phyloP scores from a whole-genome alignment of 2,113 vertebrate species.

The Hippocampus mohnikei region DNA sequence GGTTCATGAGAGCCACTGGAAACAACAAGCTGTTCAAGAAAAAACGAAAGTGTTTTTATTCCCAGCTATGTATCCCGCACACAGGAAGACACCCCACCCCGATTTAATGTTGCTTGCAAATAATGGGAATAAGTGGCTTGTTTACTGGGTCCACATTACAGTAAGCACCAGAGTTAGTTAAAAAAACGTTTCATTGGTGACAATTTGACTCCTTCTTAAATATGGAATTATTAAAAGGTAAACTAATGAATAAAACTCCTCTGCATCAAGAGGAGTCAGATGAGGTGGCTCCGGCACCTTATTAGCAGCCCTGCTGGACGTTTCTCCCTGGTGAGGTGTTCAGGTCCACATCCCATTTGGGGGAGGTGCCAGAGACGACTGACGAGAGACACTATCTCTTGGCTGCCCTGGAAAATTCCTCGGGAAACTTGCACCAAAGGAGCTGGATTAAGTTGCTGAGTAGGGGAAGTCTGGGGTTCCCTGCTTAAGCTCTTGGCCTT shows the following conservation, averaged over 20 bases:
- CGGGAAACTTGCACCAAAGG: background rate
- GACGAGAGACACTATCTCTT: background rate
- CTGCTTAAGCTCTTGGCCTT: too few relatives aligned
- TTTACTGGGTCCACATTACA: constrained; percentile 53
- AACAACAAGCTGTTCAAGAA: constrained; percentile 21
- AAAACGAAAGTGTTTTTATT: constrained; percentile 3
- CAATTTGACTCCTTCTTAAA: constrained; percentile 34
- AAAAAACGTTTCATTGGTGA: too few relatives aligned
- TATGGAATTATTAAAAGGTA: constrained; percentile 20
- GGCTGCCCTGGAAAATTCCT: background rate
- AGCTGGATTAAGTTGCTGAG: background rate
- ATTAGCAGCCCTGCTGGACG: background rate
- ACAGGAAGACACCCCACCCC: constrained; percentile 59
- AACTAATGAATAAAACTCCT: too few relatives aligned
- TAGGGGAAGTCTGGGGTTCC: too few relatives aligned
- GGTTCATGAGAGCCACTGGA: constrained; percentile 30
- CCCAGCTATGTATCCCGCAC: constrained; percentile 14
- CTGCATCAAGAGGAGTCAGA: background rate
- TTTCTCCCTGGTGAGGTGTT: background rate
- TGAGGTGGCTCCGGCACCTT: background rate
- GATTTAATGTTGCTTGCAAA: constrained; percentile 59
- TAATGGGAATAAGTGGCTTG: constrained; percentile 49
- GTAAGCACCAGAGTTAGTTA: constrained; percentile 14
- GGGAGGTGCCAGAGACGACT: background rate
- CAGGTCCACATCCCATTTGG: background rate